A percentile compares a stretch with the other conserved stretches of the same genome.
Conservation (phyloP, 92 coral and sea anemone genomes). For the Porites lobata region DNA sequence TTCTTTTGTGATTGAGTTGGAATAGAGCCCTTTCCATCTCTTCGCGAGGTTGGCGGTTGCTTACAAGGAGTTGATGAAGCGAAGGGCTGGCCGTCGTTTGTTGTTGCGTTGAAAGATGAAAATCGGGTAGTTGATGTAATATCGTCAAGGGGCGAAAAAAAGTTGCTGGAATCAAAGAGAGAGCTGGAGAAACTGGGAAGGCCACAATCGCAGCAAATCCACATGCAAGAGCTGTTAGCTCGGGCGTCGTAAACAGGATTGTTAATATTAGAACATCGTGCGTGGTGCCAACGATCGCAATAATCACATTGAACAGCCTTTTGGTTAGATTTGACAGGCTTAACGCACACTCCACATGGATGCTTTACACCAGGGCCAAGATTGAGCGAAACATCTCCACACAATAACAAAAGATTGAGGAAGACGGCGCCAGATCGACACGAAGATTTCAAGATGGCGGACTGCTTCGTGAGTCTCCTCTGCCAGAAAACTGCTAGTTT, state of each 20-base stretch:
- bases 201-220: too few relatives aligned
- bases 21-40: too few relatives aligned
- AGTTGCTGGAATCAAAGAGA: too few relatives aligned
- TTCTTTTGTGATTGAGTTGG: too few relatives aligned
- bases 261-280: background rate
- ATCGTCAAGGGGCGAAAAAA: background rate
- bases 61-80: too few relatives aligned
- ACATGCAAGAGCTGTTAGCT: background rate
- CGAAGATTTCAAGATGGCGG: background rate
- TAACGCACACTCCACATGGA: background rate
- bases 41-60: too few relatives aligned
- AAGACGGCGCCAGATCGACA: background rate
- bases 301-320: background rate
- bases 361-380: background rate
- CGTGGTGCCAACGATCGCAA: background rate
- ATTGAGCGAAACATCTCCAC: background rate
- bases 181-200: too few relatives aligned
- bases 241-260: background rate
- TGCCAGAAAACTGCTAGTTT: too few relatives aligned
- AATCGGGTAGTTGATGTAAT: too few relatives aligned
- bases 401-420: background rate
- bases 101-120: too few relatives aligned
- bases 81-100: background rate
- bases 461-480: background rate
- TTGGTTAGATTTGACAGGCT: background rate